Conservation (phyloP, 2,888 invertebrate species). For the Lasius fuliginosus region DNA sequence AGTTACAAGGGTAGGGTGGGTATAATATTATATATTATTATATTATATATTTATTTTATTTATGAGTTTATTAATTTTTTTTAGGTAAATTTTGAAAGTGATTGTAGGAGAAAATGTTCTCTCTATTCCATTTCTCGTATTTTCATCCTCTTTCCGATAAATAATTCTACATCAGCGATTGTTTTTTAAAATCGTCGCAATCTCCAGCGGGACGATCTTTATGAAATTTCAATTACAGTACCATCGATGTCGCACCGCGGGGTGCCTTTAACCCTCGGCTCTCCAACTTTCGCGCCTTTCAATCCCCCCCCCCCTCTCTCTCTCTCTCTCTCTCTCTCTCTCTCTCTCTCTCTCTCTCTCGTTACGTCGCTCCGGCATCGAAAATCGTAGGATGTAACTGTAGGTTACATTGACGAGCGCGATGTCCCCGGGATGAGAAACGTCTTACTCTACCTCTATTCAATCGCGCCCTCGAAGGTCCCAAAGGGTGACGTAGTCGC, state of each 20-base stretch:
- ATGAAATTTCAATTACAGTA: conserved; percentile 69
- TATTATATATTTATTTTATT: no score
- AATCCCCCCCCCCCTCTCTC: conserved; percentile 46
- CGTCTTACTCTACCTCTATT: conserved; percentile 68
- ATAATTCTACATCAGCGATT: not conserved
- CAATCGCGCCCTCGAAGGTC: conserved; percentile 59
- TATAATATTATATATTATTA: no score
- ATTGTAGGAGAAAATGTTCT: no score
- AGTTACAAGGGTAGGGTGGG: no score
- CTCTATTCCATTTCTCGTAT: not conserved
- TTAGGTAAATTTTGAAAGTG: no score
- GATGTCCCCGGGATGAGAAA: conserved; percentile 58
- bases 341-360: no score
- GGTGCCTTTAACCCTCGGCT: conserved; percentile 55
- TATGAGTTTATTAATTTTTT: no score
- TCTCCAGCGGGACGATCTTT: conserved; percentile 18
- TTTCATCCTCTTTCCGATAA: not conserved
- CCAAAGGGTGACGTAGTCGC: conserved; percentile 63
- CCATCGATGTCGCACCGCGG: conserved; percentile 64
- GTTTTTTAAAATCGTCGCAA: conserved; percentile 33
- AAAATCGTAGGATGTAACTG: conserved; percentile 66
- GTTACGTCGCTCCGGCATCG: not conserved
- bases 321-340: no score
- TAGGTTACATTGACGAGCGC: conserved; percentile 59
- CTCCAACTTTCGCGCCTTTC: conserved; percentile 65